These are phyloP conservation scores for Calliphora vicina DNA, from an alignment of 1,140 invertebrate species.

Conservation along the genomic window DNA sequence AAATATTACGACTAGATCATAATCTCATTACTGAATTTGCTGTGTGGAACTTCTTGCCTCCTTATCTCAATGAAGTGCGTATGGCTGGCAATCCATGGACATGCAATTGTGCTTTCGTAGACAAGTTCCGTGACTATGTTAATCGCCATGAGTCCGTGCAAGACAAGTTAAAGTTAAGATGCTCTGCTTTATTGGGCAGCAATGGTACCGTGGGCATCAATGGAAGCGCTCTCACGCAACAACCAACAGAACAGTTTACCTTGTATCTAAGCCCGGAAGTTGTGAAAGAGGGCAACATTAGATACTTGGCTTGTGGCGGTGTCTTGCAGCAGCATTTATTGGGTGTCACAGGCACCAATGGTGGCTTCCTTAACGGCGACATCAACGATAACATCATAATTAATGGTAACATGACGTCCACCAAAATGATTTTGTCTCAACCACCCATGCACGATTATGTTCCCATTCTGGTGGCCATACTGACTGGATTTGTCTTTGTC, in stretches of 20 bases:
- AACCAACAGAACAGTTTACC: slow-evolving; percentile 16
- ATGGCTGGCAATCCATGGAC: slow-evolving; percentile 86
- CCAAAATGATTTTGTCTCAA: slow-evolving; percentile 59
- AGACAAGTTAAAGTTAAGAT: slow-evolving; percentile 69
- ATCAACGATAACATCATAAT: slow-evolving; percentile 37
- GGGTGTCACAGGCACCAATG: slow-evolving; percentile 4
- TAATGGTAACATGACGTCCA: slow-evolving; percentile 55
- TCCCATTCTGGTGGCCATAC: slow-evolving; percentile 76
- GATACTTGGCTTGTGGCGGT: slow-evolving; percentile 34
- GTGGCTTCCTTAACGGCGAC: background rate
- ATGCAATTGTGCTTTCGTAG: slow-evolving; percentile 85
- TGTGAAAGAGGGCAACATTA: slow-evolving; percentile 19
- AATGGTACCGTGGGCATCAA: slow-evolving; percentile 61
- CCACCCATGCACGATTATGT: slow-evolving; percentile 78
- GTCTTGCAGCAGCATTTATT: slow-evolving; percentile 16
- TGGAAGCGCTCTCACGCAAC: background rate
- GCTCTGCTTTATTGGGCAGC: slow-evolving; percentile 55
- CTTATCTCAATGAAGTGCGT: slow-evolving; percentile 72
- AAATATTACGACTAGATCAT: slow-evolving; percentile 77
- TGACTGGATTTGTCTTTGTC: slow-evolving; percentile 72
- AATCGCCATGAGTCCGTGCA: slow-evolving; percentile 70
- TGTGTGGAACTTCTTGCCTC: slow-evolving; percentile 76
- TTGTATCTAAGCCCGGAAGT: slow-evolving; percentile 37
- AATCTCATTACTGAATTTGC: slow-evolving; percentile 78
- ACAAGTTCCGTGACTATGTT: slow-evolving; percentile 81